Evolutionary conservation across 2,888 invertebrate species (phyloP).

Genomic region (Agriotes lineatus): DNA sequence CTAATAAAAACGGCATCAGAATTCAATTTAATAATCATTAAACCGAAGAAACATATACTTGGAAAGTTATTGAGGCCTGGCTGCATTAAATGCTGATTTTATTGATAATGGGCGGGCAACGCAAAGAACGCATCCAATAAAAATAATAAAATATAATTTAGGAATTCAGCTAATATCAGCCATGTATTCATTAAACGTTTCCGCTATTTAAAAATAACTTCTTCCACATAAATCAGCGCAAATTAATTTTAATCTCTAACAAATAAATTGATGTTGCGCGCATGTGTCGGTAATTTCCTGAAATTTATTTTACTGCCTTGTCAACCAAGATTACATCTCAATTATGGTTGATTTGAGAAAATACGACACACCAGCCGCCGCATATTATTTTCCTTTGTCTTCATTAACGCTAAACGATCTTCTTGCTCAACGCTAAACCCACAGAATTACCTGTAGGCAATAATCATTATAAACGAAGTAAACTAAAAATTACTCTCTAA

Average conservation of each 20-base stretch:
- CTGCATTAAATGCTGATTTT: constrained; percentile 33
- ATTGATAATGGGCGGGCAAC: constrained; percentile 18
- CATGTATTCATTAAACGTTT: constrained; percentile 18
- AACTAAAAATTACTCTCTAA: constrained; percentile 29
- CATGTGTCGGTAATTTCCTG: constrained; percentile 10
- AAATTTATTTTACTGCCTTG: constrained; percentile 26
- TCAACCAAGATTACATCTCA: constrained; percentile 30
- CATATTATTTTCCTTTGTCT: constrained; percentile 23
- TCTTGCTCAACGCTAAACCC: constrained; percentile 20
- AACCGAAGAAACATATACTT: constrained; percentile 29
- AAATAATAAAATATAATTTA: constrained; percentile 13
- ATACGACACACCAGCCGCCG: neutral
- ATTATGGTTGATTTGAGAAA: constrained; percentile 25
- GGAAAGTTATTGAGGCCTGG: constrained; percentile 28
- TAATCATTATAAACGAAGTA: constrained; percentile 22
- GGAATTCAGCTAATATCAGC: neutral
- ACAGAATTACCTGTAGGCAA: constrained; percentile 9
- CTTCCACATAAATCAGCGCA: neutral
- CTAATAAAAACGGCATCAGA: constrained; percentile 27
- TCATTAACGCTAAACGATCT: constrained; percentile 19
- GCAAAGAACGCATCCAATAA: neutral
- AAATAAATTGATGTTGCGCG: constrained; percentile 20
- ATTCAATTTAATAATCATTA: constrained; percentile 40
- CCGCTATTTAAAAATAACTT: constrained; percentile 6
- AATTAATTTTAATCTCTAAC: constrained; percentile 7